phyloP scores from a whole-genome alignment of 2,113 vertebrate genomes.

The Aegotheles bennettii region DNA sequence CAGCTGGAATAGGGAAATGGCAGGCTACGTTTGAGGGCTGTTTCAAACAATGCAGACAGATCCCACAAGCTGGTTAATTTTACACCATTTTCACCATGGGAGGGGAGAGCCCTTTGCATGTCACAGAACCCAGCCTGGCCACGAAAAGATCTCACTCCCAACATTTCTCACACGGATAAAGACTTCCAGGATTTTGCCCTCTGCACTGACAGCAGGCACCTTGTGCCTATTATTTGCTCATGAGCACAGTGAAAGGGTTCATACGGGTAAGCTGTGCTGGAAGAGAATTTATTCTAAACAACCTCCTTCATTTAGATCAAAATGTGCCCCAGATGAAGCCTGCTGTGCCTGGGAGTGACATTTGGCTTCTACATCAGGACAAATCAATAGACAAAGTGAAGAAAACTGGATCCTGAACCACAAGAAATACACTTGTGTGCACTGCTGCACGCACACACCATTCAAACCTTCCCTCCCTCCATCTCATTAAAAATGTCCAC shows the following conservation, averaged over 20 bases:
- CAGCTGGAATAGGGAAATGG: neutral
- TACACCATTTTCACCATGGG: neutral
- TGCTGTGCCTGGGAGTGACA: neutral
- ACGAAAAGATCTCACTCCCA: neutral
- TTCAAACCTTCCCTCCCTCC: neutral
- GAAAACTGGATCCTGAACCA: neutral
- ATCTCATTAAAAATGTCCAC: neutral
- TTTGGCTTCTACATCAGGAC: neutral
- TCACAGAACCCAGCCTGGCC: neutral
- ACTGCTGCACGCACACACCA: neutral
- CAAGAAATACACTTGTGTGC: fast-evolving
- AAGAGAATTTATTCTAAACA: neutral
- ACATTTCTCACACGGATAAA: neutral
- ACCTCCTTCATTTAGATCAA: neutral
- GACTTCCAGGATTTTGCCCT: neutral
- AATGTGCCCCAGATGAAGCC: neutral
- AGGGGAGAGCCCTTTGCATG: neutral
- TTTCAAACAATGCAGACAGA: neutral
- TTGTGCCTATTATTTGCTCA: neutral
- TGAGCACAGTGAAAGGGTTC: neutral
- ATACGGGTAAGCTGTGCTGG: neutral
- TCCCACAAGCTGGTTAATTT: neutral
- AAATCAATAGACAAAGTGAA: neutral
- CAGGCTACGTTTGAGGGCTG: neutral
- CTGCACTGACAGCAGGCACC: neutral